Percentiles rank a stretch among this genome's conserved stretches.
Conservation (phyloP, 2,797 vertebrate genomes). For the Oryzias sinensis region DNA sequence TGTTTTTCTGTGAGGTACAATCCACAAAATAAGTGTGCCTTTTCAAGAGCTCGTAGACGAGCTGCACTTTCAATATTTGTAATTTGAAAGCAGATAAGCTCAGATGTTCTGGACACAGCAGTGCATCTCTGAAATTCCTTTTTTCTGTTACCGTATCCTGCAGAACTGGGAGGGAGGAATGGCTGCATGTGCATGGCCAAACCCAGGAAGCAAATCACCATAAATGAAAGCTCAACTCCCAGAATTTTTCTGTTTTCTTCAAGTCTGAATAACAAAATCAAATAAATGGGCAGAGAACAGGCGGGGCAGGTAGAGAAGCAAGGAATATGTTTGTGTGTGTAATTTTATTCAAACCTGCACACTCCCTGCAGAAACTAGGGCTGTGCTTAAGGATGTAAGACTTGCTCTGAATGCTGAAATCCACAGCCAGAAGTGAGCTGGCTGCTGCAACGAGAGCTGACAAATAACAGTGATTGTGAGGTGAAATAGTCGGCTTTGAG, state of each 20-base stretch:
- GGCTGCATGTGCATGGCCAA: conserved; percentile 4
- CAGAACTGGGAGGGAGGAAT: conserved; percentile 26
- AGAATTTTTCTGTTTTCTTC: conserved; percentile 40
- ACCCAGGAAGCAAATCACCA: conserved; percentile 25
- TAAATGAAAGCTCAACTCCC: conserved; percentile 42
- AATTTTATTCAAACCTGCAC: conserved; percentile 25
- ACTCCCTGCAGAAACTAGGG: conserved; percentile 48
- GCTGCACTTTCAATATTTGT: conserved; percentile 37
- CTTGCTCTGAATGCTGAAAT: conserved; percentile 46
- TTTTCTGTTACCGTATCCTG: conserved; percentile 39
- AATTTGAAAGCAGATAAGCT: conserved; percentile 29
- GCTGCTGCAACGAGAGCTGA: conserved; percentile 18
- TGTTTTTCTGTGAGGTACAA: conserved; percentile 8
- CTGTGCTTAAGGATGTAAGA: conserved; percentile 48
- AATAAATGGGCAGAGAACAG: conserved; percentile 26
- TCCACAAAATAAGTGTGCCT: conserved; percentile 28
- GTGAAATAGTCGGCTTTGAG: conserved; percentile 13
- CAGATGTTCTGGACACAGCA: conserved; percentile 14
- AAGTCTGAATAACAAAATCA: conserved; percentile 28
- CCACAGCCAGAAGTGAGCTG: conserved; percentile 31
- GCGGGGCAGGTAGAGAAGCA: conserved; percentile 27
- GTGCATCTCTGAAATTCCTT: conserved; percentile 31
- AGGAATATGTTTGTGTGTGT: conserved; percentile 19
- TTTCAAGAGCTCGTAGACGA: conserved; percentile 39
- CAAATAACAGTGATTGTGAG: conserved; percentile 26